Base-by-base conservation (phyloP, 2,113 vertebrate species). In the Ctenodactylus gundi region DNA sequence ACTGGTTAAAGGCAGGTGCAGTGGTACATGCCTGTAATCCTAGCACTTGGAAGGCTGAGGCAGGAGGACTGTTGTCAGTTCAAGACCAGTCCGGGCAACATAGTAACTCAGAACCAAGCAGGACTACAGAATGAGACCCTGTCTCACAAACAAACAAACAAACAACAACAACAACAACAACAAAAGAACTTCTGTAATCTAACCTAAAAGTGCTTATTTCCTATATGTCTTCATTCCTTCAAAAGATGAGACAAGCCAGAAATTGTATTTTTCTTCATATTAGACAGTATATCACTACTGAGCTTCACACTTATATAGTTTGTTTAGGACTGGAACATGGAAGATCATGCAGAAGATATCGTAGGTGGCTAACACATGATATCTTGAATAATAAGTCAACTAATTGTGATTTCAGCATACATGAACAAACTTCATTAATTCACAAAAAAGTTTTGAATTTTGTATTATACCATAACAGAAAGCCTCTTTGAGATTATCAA, bases 141-240 rank as follows among this genome's bases (percentile, higher is more conserved):
- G n/a, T n/a, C n/a, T n/a, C n/a, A n/a, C n/a, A n/a, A n/a, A n/a
- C n/a, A n/a, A n/a, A n/a, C n/a, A n/a, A n/a, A 29, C 23, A 46
- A 2, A 29, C 12, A 5, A 7, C 25, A 46, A 29, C 2, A 17
- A 21, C 7, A 73, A 0, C 25, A 31, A 72, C 7, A 39, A 12
- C 70, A 3, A 67, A 80, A 68, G 34, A 58, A 72, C 29, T 4
- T 70, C 31, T 36, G 15, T 60, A 68, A 15, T 41, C 23, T 86
- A 72, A 55, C 44, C 25, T 78, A 67, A 57, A 88, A 53, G 44
- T 76, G 17, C 9, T 80, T n/a, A 25, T 86, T 83, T 86, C 4
- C 1, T 14, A 20, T 27, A 12, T 29, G 57, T 77, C 21, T 83
- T 86, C 29, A 77, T 64, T 68, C 41, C 31, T 70, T 64, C 51